Base-by-base conservation (phyloP, 2,113 vertebrate species). In the Paramisgurnus dabryanus region DNA sequence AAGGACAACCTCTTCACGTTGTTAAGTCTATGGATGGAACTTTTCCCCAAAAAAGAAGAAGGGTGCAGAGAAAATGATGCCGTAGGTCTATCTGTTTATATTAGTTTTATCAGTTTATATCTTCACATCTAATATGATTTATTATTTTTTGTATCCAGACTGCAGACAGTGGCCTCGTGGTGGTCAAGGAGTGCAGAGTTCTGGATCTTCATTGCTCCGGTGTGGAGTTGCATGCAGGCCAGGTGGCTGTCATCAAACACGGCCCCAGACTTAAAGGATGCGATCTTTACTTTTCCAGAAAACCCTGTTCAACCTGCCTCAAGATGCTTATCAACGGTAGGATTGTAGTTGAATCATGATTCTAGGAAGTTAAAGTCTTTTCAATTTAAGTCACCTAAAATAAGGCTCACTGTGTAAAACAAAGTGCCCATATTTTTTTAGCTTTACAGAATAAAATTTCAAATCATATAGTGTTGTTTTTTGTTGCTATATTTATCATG, bases 251-350 rank as follows among this genome's bases (percentile, higher is more conserved):
- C 75, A 90, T 99, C 83, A 96, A 94, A 81, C 96, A 98, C 0
- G 96, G 95, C 22, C 90, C 91, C 47, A 88, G 85, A 4, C 89
- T 99, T 82, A 93, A 93, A 69, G 92, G 94, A 83, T 97, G 95
- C 84, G 95, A 98, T 86, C 91, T 98, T 72, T 98, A 95, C 89
- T 98, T 98, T 91, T 99, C 97, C 49, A 94, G 96, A 90, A 96
- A 97, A 83, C 97, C 97, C 0, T 99, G 97, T 77, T 95, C 96
- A 1, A 93, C 94, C 43, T 99, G 97, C 87, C 94, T 99, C 82
- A 99, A 98, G 94, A 98, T 99, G 96, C 93, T 97, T 84, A 94
- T 99, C 86, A 99, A 99, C 0, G 95, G 97, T 97, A 91, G 92
- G 93, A 43, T 45, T 0, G 17, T 4, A 49, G 27, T 39, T 40